Base-by-base conservation (phyloP, 92 coral and sea anemone genomes). In the Heliopora coerulea region DNA sequence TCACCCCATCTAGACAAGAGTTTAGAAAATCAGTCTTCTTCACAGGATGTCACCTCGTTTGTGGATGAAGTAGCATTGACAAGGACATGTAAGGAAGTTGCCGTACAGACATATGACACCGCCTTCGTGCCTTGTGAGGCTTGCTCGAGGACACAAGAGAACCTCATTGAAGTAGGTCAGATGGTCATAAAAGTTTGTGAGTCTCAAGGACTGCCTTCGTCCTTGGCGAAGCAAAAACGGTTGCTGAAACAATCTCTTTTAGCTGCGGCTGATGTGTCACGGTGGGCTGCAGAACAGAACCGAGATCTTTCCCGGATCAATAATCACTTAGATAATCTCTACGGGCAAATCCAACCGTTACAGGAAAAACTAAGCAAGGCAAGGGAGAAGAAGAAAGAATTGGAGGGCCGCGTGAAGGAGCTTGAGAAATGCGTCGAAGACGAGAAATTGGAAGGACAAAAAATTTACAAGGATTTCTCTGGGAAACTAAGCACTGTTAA, bases 121-220 rank as follows among this genome's bases (percentile, higher is more conserved):
- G 97, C 97, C 13, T 93, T 93, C 62, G 85, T 93, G 15, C 97
- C 97, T 1, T 93, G 97, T 21, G 97, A 93, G 28, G 96, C 97
- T 41, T 93, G 97, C 74, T 87, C 96, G 30, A 88, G 93, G 68
- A 93, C 97, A 24, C 97, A 93, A 27, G 83, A 85, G 75, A 91
- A 93, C 62, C 74, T 93, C 9, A 68, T 93, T 56, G 96, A 90
- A 49, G 97, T 93, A 78, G 97, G 97, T 29, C 83, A 75, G 62
- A 83, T 80, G 84, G 97, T 93, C 14, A 93, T 93, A 82, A 93
- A 88, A 68, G 89, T 93, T 13, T 93, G 97, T 58, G 91, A 93
- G 59, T 85, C 96, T 3, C 97, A 93, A 73, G 97, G 97, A 0
- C 92, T 93, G 49, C 91, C 96, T 8, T 93, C 97, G n/a, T 90